Conservation (phyloP, 1,140 invertebrate genomes). For the Heliconius nattereri region DNA sequence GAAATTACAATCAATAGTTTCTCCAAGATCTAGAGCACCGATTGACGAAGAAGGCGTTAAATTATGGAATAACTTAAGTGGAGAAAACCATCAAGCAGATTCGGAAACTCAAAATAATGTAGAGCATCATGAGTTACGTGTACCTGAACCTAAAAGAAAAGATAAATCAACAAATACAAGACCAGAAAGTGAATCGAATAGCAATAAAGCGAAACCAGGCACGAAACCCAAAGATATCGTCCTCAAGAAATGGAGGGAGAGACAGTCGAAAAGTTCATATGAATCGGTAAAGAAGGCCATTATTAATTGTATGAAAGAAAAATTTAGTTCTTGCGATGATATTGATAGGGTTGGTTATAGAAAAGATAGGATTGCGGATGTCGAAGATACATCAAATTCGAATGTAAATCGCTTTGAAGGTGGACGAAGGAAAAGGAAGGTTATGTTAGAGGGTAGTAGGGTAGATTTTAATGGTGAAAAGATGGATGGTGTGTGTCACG, state of each 20-base stretch:
- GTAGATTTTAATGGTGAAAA: conserved; percentile 46
- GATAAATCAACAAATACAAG: conserved; percentile 42
- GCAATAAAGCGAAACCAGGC: background rate
- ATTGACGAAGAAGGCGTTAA: conserved; percentile 52
- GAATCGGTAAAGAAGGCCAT: conserved; percentile 66
- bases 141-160: conserved; percentile 36
- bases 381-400: conserved; percentile 75
- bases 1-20: conserved; percentile 42
- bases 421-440: conserved; percentile 43
- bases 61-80: conserved; percentile 58
- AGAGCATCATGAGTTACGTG: conserved; percentile 6
- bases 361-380: conserved; percentile 65
- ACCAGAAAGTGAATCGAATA: background rate
- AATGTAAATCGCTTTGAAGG: conserved; percentile 57
- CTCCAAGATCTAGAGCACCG: conserved; percentile 64
- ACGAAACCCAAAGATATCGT: conserved; percentile 33
- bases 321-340: conserved; percentile 55
- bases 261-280: conserved; percentile 59
- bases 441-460: conserved; percentile 43
- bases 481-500: conserved; percentile 66
- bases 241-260: conserved; percentile 69
- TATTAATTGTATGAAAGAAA: conserved; percentile 74
- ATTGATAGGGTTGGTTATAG: conserved; percentile 55
- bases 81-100: background rate
- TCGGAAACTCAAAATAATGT: background rate